A percentile compares a stretch with the other conserved stretches of the same genome.
phyloP scores from a whole-genome alignment of 2,888 invertebrate species.

The Agrypnus murinus region DNA sequence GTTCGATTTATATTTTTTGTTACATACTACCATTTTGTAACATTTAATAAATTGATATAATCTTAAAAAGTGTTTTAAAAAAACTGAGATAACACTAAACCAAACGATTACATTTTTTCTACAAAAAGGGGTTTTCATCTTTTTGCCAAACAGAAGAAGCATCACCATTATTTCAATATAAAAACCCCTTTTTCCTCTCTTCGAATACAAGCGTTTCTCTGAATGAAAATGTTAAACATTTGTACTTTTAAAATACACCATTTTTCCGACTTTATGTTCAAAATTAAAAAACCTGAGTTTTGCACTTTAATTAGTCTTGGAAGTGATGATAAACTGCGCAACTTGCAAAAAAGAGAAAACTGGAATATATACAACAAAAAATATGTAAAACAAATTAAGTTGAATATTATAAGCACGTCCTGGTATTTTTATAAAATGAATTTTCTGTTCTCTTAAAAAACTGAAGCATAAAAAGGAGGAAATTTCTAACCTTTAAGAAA shows the following conservation, averaged over 20 bases:
- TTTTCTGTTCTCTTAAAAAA: too few species aligned
- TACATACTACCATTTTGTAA: too few species aligned
- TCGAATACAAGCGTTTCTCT: neutral
- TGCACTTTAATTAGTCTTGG: slow-evolving; percentile 6
- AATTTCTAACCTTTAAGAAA: neutral
- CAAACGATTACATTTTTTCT: neutral
- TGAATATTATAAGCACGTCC: slow-evolving; percentile 15
- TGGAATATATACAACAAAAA: slow-evolving; percentile 5
- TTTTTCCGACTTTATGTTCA: neutral
- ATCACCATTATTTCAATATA: neutral
- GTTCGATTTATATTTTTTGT: too few species aligned
- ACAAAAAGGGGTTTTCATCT: slow-evolving; percentile 1
- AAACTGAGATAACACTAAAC: neutral
- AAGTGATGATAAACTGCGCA: neutral
- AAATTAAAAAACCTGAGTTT: neutral
- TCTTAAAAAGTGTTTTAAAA: too few species aligned
- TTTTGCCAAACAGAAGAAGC: neutral
- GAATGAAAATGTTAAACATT: neutral
- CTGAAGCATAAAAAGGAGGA: too few species aligned
- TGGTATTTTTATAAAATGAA: neutral
- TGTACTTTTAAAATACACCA: neutral
- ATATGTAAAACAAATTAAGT: slow-evolving; percentile 11
- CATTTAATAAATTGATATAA: too few species aligned
- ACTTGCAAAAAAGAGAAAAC: neutral
- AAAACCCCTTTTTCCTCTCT: neutral